Evolutionary conservation across 2,113 vertebrate genomes (phyloP).

Genomic region (Manacus vitellinus): DNA sequence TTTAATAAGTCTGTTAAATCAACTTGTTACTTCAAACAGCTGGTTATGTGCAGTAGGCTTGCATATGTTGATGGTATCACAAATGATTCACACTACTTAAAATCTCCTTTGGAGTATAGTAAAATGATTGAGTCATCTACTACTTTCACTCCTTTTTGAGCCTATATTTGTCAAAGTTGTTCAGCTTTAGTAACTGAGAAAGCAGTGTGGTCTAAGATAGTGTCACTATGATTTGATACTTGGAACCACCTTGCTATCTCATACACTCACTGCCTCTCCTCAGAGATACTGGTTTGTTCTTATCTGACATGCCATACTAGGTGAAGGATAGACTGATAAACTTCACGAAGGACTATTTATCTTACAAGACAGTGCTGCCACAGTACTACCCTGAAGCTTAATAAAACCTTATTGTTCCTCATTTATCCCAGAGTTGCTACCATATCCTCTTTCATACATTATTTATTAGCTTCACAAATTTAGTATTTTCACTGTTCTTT

Average conservation of each 20-base stretch:
- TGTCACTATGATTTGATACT: not conserved
- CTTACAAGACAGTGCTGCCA: not conserved
- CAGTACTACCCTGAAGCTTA: not conserved
- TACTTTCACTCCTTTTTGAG: not conserved
- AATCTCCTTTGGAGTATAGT: not conserved
- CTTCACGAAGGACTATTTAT: not conserved
- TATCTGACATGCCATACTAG: not conserved
- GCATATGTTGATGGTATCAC: not conserved
- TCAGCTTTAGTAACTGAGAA: not conserved
- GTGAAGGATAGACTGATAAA: conserved; percentile 1
- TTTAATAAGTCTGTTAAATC: not conserved
- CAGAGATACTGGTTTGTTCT: not conserved
- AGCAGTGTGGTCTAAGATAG: not conserved
- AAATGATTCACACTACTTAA: not conserved
- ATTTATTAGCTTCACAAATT: not conserved
- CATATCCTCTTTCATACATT: not conserved
- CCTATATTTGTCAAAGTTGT: not conserved
- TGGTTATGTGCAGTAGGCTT: not conserved
- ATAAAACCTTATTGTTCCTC: not conserved
- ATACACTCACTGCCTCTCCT: not conserved
- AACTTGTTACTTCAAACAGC: not conserved
- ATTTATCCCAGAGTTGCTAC: not conserved
- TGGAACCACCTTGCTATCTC: not conserved
- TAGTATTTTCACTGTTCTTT: not conserved
- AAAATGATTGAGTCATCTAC: not conserved